Base-by-base conservation (phyloP, 2,797 vertebrate genomes). In the Pseudochromis fuscus region DNA sequence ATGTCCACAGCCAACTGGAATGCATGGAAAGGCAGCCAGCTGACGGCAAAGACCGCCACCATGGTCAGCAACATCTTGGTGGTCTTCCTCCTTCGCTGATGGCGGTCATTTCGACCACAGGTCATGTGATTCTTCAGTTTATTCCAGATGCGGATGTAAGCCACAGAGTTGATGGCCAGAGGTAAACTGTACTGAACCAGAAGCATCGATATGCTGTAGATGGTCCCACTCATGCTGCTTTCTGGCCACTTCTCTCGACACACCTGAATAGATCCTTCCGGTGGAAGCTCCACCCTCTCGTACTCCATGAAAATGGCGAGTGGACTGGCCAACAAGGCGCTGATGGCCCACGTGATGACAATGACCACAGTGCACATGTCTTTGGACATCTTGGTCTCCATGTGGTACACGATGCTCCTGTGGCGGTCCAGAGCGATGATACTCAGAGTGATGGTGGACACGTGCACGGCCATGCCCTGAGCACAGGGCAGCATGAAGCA, bases 221-320 rank as follows among this genome's bases (percentile, higher is more conserved):
- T 74, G 4, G 94, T 96, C 28, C 96, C 94, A 6, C 95, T 94
- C 67, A 93, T 91, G 60, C 93, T 94, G 75, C 94, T 94, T 0
- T 88, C 95, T 0, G 97, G 96, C 97, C 97, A 99, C 74, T 94
- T 95, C 91, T 99, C 97, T 0, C 91, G 90, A n/a, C 97, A 98
- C 55, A 94, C 96, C 70, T 96, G 94, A 23, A 97, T 95, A 21
- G 94, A 94, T 78, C 95, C 91, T 35, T 93, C 93, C 0, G 94
- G 92, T 1, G 93, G 93, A 0, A 98, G 87, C 40, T 96, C 93
- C 16, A 98, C 92, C 7, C 95, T 89, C 0, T 92, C 94, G 49
- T 98, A 96, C 78, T 99, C 97, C 9, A 97, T 94, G 88, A 99
- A 99, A 84, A 99, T 96, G 66, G 97, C 98, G 33, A 98, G 90